These are phyloP conservation scores for Pseudorhiza aurosa DNA, from an alignment of 30 jellyfish, hydroid and myxozoan genomes.

Conservation along the genomic window DNA sequence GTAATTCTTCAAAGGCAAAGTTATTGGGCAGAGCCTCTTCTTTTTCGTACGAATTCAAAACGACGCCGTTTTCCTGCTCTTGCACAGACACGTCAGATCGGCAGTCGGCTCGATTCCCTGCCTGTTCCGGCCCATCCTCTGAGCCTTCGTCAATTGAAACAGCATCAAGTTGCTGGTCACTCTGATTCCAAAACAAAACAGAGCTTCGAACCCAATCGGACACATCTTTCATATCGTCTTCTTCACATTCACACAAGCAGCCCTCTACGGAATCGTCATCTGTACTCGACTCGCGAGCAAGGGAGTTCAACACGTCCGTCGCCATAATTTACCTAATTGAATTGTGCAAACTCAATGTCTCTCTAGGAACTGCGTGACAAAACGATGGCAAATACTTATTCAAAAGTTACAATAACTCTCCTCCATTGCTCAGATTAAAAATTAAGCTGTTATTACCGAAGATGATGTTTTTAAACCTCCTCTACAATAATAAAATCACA, in stretches of 20 bases:
- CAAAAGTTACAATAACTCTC: neutral
- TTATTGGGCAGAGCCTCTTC: slow-evolving; percentile 21
- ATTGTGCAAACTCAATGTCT: too few relatives aligned
- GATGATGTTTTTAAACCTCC: too few relatives aligned
- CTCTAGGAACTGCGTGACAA: too few relatives aligned
- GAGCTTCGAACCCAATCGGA: slow-evolving; percentile 89
- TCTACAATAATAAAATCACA: too few relatives aligned
- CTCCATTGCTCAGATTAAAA: too few relatives aligned
- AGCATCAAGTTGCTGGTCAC: slow-evolving; percentile 39
- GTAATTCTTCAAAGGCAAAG: slow-evolving; percentile 3
- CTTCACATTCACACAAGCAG: neutral
- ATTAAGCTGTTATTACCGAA: too few relatives aligned
- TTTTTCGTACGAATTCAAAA: neutral
- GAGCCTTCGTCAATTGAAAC: slow-evolving; percentile 55
- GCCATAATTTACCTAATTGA: neutral
- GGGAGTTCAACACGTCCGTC: neutral
- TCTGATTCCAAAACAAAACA: slow-evolving; percentile 82
- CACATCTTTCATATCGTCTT: slow-evolving; percentile 13
- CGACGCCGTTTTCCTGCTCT: slow-evolving; percentile 26
- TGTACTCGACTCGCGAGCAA: neutral
- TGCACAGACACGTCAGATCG: neutral
- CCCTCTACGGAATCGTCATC: too few relatives aligned
- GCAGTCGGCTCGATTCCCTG: neutral
- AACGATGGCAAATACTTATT: neutral
- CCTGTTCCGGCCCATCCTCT: slow-evolving; percentile 21